These are phyloP conservation scores for Pempheris klunzingeri DNA, from an alignment of 2,797 vertebrate species.

Conservation along the genomic window DNA sequence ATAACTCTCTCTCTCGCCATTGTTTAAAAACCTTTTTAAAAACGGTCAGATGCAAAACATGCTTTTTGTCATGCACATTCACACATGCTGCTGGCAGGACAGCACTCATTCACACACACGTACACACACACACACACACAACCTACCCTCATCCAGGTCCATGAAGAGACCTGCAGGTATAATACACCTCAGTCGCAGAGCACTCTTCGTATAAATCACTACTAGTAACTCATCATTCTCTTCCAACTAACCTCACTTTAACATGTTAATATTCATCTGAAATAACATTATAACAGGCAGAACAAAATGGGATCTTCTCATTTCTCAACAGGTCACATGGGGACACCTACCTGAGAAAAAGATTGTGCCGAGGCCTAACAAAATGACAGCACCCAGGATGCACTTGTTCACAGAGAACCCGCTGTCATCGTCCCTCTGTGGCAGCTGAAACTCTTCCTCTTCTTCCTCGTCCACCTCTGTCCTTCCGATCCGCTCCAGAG, in stretches of 20 bases:
- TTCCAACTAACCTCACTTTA: background rate
- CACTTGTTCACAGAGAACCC: constrained; percentile 88
- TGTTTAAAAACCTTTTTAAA: background rate
- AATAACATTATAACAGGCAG: background rate
- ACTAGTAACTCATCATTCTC: background rate
- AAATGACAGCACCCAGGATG: constrained; percentile 85
- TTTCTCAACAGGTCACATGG: background rate
- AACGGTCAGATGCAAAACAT: constrained; percentile 8
- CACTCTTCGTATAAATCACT: constrained; percentile 24
- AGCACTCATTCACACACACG: constrained; percentile 3
- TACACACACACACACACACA: constrained; percentile 9
- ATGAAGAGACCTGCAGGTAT: constrained; percentile 87
- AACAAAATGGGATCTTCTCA: background rate
- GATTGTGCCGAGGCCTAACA: constrained; percentile 85
- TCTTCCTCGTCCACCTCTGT: constrained; percentile 78
- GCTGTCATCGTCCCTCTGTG: constrained; percentile 71
- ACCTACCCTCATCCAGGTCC: constrained; percentile 86
- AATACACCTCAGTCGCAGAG: constrained; percentile 81
- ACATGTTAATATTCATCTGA: background rate
- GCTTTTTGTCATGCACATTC: constrained; percentile 50
- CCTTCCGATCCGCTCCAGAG: constrained; percentile 77
- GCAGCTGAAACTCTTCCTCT: constrained; percentile 79
- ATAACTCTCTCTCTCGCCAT: background rate
- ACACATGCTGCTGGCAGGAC: constrained; percentile 30
- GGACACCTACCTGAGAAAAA: constrained; percentile 84